Conservation (phyloP, 2,113 vertebrate genomes). For the Salvelinus sp. region DNA sequence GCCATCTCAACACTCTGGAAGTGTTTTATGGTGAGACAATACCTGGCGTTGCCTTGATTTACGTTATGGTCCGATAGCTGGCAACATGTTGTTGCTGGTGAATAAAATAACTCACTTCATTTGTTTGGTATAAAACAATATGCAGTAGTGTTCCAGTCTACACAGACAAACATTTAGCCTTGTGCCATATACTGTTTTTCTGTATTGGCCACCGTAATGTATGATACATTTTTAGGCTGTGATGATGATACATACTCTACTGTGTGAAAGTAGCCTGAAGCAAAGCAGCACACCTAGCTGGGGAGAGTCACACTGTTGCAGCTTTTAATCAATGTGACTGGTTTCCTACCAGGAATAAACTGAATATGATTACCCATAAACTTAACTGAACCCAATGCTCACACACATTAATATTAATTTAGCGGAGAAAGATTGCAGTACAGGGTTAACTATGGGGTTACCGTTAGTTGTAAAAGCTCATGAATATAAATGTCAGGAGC, state of each 20-base stretch:
- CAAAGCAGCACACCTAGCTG: conserved; percentile 54
- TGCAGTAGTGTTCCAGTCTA: no score
- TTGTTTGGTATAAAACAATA: conserved; percentile 45
- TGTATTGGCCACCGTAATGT: conserved; percentile 3
- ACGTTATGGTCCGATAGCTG: conserved; percentile 50
- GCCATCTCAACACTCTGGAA: conserved; percentile 43
- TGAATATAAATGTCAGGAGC: conserved; percentile 71
- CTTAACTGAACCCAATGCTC: conserved; percentile 75
- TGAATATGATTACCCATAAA: conserved; percentile 82
- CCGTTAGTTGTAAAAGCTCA: conserved; percentile 72
- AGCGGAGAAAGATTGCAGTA: conserved; percentile 65
- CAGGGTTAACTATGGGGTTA: conserved; percentile 69
- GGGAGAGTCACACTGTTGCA: conserved; percentile 51
- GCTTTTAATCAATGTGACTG: conserved; percentile 79
- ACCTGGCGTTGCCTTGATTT: conserved; percentile 61
- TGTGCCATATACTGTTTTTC: no score
- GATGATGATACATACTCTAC: conserved; percentile 6
- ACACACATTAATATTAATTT: conserved; percentile 80
- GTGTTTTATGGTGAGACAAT: conserved; percentile 64
- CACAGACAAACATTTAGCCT: no score
- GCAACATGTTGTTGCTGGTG: conserved; percentile 33
- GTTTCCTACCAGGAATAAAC: conserved; percentile 77
- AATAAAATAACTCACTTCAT: conserved; percentile 38
- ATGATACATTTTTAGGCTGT: conserved; percentile 15
- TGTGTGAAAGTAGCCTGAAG: conserved; percentile 64